Evolutionary conservation across 2,888 invertebrate species (phyloP), one percentile per base, ranked within the genome.

Genomic region (Drosophila birchii): DNA sequence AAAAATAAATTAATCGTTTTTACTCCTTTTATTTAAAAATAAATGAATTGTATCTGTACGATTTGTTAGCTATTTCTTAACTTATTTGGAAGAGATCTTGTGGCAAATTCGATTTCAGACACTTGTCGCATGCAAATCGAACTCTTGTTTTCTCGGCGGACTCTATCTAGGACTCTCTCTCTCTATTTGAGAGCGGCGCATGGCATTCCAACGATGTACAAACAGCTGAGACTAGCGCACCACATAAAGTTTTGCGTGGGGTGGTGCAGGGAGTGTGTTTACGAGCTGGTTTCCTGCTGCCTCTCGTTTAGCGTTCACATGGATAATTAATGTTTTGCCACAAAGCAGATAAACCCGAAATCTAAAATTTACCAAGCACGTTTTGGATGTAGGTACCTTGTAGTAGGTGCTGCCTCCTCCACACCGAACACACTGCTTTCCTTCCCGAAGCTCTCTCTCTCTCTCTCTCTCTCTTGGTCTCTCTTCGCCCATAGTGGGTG

Each of bases 71-170:
- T 34, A 23, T 18, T 61, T 6, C 5, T 3, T 26, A 20, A 47
- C 5, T 36, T 34, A 5, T 14, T 20, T 20, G 34, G 34, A 34
- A 20, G 0, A 34, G 14, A 20, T 20, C 20, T 20, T 34, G 51
- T 20, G 14, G 20, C 34, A 34, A 34, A 5, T 64, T 23, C 41
- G 16, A 9, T 38, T 55, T 64, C 56, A 38, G 83, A 78, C 84
- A 87, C 84, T 84, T 84, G 84, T 84, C 84, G 84, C 84, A 80
- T 84, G 84, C 84, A 78, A 76, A 47, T 47, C 34, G 12, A 39
- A 41, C 20, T 58, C 39, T n/a, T 34, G n/a, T 16, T 23, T 39
- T 53, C 26, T 12, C 20, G 23, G 51, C 5, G 34, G 29, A 14
- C 18, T 60, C 45, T 39, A 14, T 45, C n/a, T 43, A 45, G 44